Base-by-base conservation (phyloP, 2,113 vertebrate genomes). In the Cavia porcellus region DNA sequence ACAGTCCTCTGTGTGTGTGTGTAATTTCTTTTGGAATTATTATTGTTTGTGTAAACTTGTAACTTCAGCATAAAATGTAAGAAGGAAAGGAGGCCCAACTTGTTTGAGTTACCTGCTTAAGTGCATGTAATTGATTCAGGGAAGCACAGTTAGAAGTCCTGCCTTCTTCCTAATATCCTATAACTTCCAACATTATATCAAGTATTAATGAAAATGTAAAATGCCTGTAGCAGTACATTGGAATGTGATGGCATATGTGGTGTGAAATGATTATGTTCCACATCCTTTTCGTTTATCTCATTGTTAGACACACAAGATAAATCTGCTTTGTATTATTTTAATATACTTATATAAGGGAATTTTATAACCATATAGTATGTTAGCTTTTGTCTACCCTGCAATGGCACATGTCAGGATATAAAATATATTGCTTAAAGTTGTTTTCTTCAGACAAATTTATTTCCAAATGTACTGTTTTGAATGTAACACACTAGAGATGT, bases 351-450 rank as follows among this genome's bases (percentile, higher is more conserved):
- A 30, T 52, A 11, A 70, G 25, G 62, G 59, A 35, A 89, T 20
- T 52, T 6, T 52, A 35, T 55, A 95, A 75, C 20, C n/a, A 70
- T 2, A 74, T 13, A 86, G 35, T 32, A 86, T 77, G 9, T 38
- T 61, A 89, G 9, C 20, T 94, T 92, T 92, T 8, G 38, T 47
- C 35, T 55, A 45, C 0, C 9, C 0, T 77, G 1, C 59, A 24
- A 55, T 61, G 77, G 52, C n/a, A 88, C 2, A 38, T 90, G 8
- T 86, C 15, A 83, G 19, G 11, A 38, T 70, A 59, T 66, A 72
- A 88, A 93, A 30, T 90, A 59, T 80, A 79, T 85, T 84, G 59
- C 52, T 61, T 81, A 83, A 90, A 95, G 1, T 9, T n/a, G 3
- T 70, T 87, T 6, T 42, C 10, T 86, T 68, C 77, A 25, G 28